Evolutionary conservation across 35 echinoderm and acorn worm genomes (phyloP).

Genomic region (Stichopus chloronotus): DNA sequence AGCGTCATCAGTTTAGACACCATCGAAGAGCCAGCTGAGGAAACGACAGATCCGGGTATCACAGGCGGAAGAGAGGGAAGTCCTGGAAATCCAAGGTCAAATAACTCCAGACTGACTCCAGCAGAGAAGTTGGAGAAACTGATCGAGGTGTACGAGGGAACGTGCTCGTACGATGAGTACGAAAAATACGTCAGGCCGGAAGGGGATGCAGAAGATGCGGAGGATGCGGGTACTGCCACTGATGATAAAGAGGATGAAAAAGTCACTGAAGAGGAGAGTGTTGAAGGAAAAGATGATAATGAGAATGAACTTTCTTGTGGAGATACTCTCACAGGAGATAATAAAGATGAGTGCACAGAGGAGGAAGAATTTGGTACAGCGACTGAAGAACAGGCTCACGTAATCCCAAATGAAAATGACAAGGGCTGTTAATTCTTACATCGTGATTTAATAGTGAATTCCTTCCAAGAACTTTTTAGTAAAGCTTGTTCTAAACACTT

Average conservation of each 20-base stretch:
- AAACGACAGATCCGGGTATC: background rate
- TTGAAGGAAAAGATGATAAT: background rate
- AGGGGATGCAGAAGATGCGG: background rate
- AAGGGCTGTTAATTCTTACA: background rate
- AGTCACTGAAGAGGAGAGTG: background rate
- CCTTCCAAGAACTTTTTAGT: too few relatives aligned
- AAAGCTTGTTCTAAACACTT: too few relatives aligned
- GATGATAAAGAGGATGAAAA: background rate
- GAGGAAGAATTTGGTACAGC: background rate
- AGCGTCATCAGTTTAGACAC: background rate
- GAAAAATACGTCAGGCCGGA: slow-evolving; percentile 77
- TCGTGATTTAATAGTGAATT: background rate
- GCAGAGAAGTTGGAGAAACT: slow-evolving; percentile 92
- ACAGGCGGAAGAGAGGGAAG: background rate
- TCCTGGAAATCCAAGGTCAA: background rate
- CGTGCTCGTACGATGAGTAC: slow-evolving; percentile 78
- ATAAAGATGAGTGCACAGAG: background rate
- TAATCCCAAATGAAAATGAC: background rate
- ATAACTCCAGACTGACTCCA: slow-evolving; percentile 70
- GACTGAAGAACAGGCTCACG: background rate
- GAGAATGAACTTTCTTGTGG: background rate
- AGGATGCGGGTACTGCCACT: background rate
- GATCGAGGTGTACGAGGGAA: slow-evolving; percentile 95
- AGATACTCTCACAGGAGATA: background rate
- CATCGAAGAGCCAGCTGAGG: slow-evolving; percentile 12